Base-by-base conservation (phyloP, 2,888 invertebrate species). In the Xestia c-nigrum region DNA sequence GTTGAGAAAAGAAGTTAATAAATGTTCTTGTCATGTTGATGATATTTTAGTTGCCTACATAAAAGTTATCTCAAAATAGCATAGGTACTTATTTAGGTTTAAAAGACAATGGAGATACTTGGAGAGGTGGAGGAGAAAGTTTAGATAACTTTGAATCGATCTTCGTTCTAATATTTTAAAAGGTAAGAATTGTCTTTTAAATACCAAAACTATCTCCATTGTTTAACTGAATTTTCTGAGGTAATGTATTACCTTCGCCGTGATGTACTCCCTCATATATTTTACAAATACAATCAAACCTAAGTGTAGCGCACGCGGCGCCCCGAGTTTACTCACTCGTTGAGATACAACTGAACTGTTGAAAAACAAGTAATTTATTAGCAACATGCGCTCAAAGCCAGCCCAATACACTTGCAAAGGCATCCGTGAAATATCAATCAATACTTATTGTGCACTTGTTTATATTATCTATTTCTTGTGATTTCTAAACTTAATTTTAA, bases 301-400 rank as follows among this genome's bases (percentile, higher is more conserved):
- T 96, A 96, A 95, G 96, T 94, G 96, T 94, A 92, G 96, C 95
- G 96, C 96, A 96, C 96, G 95, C 96, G 91, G 96, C 96, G 96
- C 96, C 95, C 95, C 95, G 95, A 96, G 94, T 96, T 94, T 94
- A 96, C 94, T 96, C 96, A 96, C 96, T 96, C 96, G 95, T 94
- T 94, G 96, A 94, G 96, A 94, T 96, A 96, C 95, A 96, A 96
- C 95, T 95, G 96, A 95, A 95, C 96, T 96, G 96, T 96, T 94
- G 96, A 96, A 96, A 96, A 96, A 96, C 96, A 96, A 96, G 96
- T 96, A 90, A 96, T 96, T 96, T 94, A 96, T 96, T 96, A 96
- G 96, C 96, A 95, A 96, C 96, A 96, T 96, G 96, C 96, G 95
- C 93, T 93, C 90, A 93, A 96, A 96, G 94, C 93, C 95, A 92